phyloP scores from a whole-genome alignment of 2,797 vertebrate species.

The Chelmon rostratus region DNA sequence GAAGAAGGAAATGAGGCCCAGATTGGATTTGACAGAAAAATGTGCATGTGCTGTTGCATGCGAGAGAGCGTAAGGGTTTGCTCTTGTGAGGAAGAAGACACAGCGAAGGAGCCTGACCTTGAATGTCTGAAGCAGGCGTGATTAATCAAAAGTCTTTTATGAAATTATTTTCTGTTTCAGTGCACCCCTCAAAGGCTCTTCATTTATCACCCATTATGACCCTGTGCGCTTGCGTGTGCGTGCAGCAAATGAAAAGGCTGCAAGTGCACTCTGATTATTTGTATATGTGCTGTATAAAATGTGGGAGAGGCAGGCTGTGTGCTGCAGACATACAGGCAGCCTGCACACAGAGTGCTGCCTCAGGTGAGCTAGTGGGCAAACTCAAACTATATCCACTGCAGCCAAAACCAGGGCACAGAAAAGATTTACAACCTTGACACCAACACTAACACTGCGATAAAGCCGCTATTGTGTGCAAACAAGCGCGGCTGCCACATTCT shows the following conservation, averaged over 20 bases:
- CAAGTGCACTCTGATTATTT: constrained; percentile 39
- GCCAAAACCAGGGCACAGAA: constrained; percentile 29
- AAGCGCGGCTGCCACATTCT: constrained; percentile 45
- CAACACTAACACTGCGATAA: constrained; percentile 47
- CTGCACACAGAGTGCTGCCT: constrained; percentile 35
- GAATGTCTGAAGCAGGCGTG: constrained; percentile 71
- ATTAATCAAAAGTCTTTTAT: constrained; percentile 84
- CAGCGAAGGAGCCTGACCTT: constrained; percentile 78
- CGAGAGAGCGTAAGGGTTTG: constrained; percentile 27
- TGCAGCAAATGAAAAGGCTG: constrained; percentile 27
- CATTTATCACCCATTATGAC: constrained; percentile 74
- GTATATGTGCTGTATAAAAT: constrained; percentile 36
- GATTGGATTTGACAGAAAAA: constrained; percentile 72
- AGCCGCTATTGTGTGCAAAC: constrained; percentile 49
- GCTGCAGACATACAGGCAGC: constrained; percentile 21
- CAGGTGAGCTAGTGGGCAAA: constrained; percentile 61
- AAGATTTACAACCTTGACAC: constrained; percentile 66
- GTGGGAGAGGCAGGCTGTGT: constrained; percentile 12
- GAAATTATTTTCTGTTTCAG: constrained; percentile 83
- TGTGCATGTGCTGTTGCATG: constrained; percentile 38
- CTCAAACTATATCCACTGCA: constrained; percentile 35
- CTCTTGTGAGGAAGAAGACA: constrained; percentile 44
- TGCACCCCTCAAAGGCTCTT: constrained; percentile 70
- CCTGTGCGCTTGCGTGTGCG: constrained; percentile 12
- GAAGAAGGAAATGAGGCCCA: constrained; percentile 68